Base-by-base conservation (phyloP, 2,888 invertebrate species). In the Julus scandinavius region DNA sequence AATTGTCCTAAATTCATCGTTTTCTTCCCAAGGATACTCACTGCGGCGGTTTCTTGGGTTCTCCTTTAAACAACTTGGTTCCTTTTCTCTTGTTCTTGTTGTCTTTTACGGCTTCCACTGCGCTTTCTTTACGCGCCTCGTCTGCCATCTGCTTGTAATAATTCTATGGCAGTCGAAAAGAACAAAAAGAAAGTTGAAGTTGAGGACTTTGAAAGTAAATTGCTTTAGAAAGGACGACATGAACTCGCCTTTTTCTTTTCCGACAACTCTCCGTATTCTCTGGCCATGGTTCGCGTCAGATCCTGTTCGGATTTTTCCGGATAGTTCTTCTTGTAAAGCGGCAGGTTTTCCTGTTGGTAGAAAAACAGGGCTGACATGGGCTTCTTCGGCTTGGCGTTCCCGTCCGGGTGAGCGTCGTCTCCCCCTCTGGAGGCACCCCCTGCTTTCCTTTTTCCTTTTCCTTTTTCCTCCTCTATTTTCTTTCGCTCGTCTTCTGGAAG, bases 11-110 rank as follows among this genome's bases (percentile, higher is more conserved):
- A 5, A 80, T 5, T 80, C 20, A 7, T 5, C 80, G 5, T 80
- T 5, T 80, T 49, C 9, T 49, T 49, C 5, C 6, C 49, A 29
- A 80, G 80, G 80, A 6, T 80, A 15, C 80, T 91, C 92, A 93
- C 92, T 92, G 92, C 85, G 93, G 93, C 45, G 93, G 93, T 89
- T 92, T 92, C 89, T 91, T 91, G 9, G 93, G 93, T 91, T 93
- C 93, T 49, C 91, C 91, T 87, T 91, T 91, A 88, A 90, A 91
- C 40, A 91, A 88, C 45, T 90, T 90, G 50, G 86, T 88, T 87
- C 41, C 49, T 87, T 41, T n/a, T 63, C 87, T 89, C 89, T 88
- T 63, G 84, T 88, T 90, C 89, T 38, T 89, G 87, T 15, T 86
- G 7, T 80, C 80, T 80, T 80, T 80, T 4, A 13, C 80, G 7